A percentile compares a stretch with the other conserved stretches of the same genome.
Evolutionary conservation across 2,888 invertebrate species (phyloP).

Genomic region (Acleris literana): DNA sequence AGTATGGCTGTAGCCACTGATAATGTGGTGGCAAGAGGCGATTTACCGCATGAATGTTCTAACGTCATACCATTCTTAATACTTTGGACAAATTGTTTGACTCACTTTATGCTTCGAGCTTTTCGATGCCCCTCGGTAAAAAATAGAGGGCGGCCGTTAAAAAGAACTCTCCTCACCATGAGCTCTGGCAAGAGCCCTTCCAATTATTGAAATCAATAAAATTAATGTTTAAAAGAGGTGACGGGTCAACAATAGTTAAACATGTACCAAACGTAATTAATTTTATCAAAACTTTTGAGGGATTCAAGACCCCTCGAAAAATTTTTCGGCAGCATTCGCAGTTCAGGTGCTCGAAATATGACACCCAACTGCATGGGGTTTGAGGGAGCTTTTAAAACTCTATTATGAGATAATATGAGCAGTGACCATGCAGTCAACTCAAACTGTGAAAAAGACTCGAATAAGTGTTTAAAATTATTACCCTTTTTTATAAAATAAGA

Average conservation of each 20-base stretch:
- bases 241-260: neutral
- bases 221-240: slow-evolving; percentile 14
- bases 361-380: slow-evolving; percentile 33
- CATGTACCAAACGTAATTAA: neutral
- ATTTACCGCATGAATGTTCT: neutral
- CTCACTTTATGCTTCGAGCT: neutral
- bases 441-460: too few species aligned
- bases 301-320: slow-evolving; percentile 1
- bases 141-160: slow-evolving; percentile 5
- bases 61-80: neutral
- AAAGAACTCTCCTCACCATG: slow-evolving; percentile 28
- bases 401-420: slow-evolving; percentile 34
- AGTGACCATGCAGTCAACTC: neutral
- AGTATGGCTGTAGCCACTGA: slow-evolving; percentile 17
- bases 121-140: neutral
- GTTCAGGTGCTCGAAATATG: slow-evolving; percentile 30
- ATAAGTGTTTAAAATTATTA: neutral
- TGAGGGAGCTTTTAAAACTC: slow-evolving; percentile 37
- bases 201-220: slow-evolving; percentile 25
- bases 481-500: slow-evolving; percentile 8
- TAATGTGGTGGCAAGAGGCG: neutral
- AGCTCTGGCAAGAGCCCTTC: slow-evolving; percentile 28
- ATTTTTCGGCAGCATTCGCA: neutral
- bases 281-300: slow-evolving; percentile 1
- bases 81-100: neutral